Conservation (phyloP, 1,140 invertebrate species). For the Leptinotarsa lineolata region DNA sequence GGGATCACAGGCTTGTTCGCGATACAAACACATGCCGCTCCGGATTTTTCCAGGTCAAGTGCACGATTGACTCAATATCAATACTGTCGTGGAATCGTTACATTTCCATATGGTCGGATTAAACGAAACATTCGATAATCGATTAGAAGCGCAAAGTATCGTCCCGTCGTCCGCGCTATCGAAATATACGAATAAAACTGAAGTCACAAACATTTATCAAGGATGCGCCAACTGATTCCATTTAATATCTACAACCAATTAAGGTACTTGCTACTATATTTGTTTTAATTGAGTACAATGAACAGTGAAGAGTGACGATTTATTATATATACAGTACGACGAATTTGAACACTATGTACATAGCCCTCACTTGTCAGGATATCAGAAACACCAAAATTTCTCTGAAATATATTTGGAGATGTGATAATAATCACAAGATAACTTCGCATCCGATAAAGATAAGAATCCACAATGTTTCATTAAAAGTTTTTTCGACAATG, state of each 20-base stretch:
- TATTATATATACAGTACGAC: not conserved
- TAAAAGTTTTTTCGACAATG: no score
- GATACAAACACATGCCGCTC: not conserved
- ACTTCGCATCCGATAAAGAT: no score
- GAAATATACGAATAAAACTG: not conserved
- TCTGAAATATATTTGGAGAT: no score
- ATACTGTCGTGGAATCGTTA: not conserved
- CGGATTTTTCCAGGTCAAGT: slow-evolving; percentile 21
- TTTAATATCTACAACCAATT: slow-evolving; percentile 29
- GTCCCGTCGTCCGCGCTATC: not conserved
- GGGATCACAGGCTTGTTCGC: not conserved
- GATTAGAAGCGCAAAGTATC: not conserved
- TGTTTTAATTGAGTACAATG: slow-evolving; percentile 24
- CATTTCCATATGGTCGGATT: not conserved
- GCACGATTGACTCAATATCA: not conserved
- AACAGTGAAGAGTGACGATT: slow-evolving; percentile 7
- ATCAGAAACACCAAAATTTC: no score
- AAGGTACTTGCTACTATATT: slow-evolving; percentile 27
- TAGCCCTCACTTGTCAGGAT: no score
- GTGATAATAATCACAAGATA: no score
- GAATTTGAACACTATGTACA: not conserved
- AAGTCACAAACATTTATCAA: slow-evolving; percentile 12
- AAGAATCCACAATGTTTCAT: no score
- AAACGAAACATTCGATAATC: not conserved
- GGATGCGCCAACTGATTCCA: slow-evolving; percentile 16